A percentile compares a stretch with the other conserved stretches of the same genome.
Evolutionary conservation across 2,113 vertebrate genomes (phyloP).

Genomic region (Procapra przewalskii): DNA sequence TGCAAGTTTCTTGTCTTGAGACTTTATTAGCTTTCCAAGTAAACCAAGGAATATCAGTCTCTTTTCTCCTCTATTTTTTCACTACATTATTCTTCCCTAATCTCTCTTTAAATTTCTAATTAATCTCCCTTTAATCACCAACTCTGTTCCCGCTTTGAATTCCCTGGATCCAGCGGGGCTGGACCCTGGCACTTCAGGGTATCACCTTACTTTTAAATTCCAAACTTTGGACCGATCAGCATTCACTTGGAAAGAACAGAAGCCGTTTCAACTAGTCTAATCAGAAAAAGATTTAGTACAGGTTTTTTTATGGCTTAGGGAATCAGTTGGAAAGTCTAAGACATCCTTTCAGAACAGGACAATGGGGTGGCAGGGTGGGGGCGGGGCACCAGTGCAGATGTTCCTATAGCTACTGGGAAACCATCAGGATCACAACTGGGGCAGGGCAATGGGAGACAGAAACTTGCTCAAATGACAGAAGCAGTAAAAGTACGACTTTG

Average conservation of each 20-base stretch:
- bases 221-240: neutral
- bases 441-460: neutral
- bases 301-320: neutral
- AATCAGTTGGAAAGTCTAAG: neutral
- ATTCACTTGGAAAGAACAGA: neutral
- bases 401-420: neutral
- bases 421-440: neutral
- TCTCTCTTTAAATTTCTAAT: too few species aligned
- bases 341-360: neutral
- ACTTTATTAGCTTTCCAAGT: too few species aligned
- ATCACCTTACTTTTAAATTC: neutral
- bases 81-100: too few species aligned
- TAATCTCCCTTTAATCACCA: too few species aligned
- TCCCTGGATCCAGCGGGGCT: too few species aligned
- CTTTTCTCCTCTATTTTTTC: too few species aligned
- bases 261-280: neutral
- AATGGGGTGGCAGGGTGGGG: rapidly evolving
- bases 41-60: too few species aligned
- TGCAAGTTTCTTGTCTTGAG: too few species aligned
- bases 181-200: too few species aligned
- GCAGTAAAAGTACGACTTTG: neutral
- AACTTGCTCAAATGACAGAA: neutral
- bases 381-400: neutral
- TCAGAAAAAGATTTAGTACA: neutral
- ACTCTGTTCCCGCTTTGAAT: too few species aligned